Evolutionary conservation across 2,888 invertebrate species (phyloP).

Genomic region (Andrena bicolor): DNA sequence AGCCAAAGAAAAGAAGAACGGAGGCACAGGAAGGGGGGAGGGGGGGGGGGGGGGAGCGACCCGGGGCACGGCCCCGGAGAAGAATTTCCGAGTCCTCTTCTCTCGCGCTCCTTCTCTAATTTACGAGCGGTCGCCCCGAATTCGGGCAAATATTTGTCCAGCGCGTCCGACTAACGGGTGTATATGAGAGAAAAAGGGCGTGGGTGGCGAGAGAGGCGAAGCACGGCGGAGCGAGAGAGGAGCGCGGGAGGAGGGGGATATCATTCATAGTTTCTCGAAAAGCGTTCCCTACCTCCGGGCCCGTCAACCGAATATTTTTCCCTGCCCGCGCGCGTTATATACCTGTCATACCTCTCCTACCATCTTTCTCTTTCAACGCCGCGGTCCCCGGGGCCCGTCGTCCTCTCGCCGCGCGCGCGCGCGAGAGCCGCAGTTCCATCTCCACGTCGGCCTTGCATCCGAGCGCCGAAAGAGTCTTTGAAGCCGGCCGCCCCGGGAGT

Average conservation of each 20-base stretch:
- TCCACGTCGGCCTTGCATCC: conserved; percentile 40
- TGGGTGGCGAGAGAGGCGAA: neutral
- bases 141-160: conserved; percentile 79
- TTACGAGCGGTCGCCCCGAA: conserved; percentile 73
- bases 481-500: conserved; percentile 60
- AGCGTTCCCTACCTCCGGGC: conserved; percentile 36
- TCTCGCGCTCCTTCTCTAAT: conserved; percentile 66
- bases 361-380: neutral
- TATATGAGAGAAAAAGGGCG: conserved; percentile 45
- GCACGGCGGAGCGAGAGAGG: conserved; percentile 3
- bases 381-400: too few species aligned
- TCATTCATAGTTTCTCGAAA: conserved; percentile 74
- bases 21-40: conserved; percentile 4
- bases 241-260: conserved; percentile 51
- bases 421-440: conserved; percentile 18
- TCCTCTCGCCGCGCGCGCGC: neutral
- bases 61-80: conserved; percentile 56
- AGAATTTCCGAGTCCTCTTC: conserved; percentile 67
- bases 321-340: conserved; percentile 37
- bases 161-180: conserved; percentile 74
- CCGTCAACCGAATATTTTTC: conserved; percentile 53
- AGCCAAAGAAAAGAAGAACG: neutral
- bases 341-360: conserved; percentile 34
- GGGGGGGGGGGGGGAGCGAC: neutral
- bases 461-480: conserved; percentile 61